Evolutionary conservation across 2,888 invertebrate genomes (phyloP), one percentile per base, ranked within the genome.

Genomic region (Boloria selene): DNA sequence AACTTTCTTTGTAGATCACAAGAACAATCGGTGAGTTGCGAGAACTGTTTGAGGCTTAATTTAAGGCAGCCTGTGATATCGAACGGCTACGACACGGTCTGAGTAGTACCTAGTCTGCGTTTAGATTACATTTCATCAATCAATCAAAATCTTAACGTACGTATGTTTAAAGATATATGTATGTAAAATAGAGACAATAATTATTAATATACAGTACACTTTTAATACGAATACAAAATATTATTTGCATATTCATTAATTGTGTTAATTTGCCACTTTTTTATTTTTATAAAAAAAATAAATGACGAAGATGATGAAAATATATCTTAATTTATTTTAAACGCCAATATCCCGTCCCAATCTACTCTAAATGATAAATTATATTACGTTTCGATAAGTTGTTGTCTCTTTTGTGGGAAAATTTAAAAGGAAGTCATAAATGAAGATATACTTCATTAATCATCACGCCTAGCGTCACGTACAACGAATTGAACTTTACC

Each of bases 1-100:
- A 88, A 84, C 80, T 85, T 79, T 82, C 84, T 87, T 88, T 87
- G 85, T 87, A 78, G 71, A 75, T 69, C 71, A 75, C 74, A 78
- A 72, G 79, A 79, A 77, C 79, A 75, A 75, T 83, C 79, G 78
- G 78, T 81, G 84, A 85, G 83, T 82, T 83, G 83, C 81, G 79
- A 84, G 85, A 86, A 86, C 82, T 85, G 81, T 85, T 88, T 78
- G 81, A 83, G 78, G 80, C 77, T 82, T 84, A 84, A 86, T 87
- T 89, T 86, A 83, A 89, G 87, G 88, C 86, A 82, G 82, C 76
- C 79, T 77, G 74, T 73, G 80, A 84, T 80, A 79, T 75, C 66
- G 51, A 53, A 56, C 60, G 38, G 55, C 54, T 44, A 65, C 17
- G 55, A 42, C 26, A 53, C 26, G 59, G 31, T 18, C 51, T 49